Evolutionary conservation across 2,797 vertebrate genomes (phyloP), one percentile per base, ranked within the genome.

Genomic region (Crax fasciolata): DNA sequence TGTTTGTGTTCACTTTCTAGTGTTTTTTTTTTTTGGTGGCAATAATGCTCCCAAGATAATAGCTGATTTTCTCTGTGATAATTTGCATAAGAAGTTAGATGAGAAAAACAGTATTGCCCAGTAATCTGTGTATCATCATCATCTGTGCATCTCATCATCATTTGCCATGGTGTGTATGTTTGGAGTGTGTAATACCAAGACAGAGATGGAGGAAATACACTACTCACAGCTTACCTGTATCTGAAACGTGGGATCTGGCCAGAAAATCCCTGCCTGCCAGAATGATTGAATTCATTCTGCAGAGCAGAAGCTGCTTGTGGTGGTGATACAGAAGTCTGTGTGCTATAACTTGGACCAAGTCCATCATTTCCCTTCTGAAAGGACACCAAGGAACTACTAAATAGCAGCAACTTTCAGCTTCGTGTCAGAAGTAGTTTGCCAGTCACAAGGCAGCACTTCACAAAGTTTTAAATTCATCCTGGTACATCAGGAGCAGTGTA

Each of bases 401-500:
- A 71, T 17, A 92, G 82, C 89, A 85, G 70, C 63, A 81, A 87
- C 87, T 84, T 93, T 75, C 82, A 79, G 85, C 74, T 86, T 61
- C 55, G 0, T 84, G 87, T 94, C 85, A 88, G 73, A 86, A 86
- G 76, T 76, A 82, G 83, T 95, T 95, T 91, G 79, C 89, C 77
- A 79, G 89, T 76, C 85, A 84, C 84, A 71, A 90, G 77, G 63
- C 83, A 95, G 92, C 59, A 65, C 83, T 96, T 94, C 80, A 73
- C 77, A 79, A 84, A 93, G 87, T 91, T 96, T 95, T 87, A 95
- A 94, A 94, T 96, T 92, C 83, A 88, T 67, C 58, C 58, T 35
- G 59, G 67, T 91, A 84, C 80, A 91, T 86, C 70, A 84, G 85
- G 77, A 95, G 76, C 73, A 67, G 61, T 79, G 74, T 70, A 96